Percentiles rank a stretch among this genome's conserved stretches.
These are phyloP conservation scores for Lophochroa leadbeateri DNA, from an alignment of 2,113 vertebrate species.

Conservation along the genomic window DNA sequence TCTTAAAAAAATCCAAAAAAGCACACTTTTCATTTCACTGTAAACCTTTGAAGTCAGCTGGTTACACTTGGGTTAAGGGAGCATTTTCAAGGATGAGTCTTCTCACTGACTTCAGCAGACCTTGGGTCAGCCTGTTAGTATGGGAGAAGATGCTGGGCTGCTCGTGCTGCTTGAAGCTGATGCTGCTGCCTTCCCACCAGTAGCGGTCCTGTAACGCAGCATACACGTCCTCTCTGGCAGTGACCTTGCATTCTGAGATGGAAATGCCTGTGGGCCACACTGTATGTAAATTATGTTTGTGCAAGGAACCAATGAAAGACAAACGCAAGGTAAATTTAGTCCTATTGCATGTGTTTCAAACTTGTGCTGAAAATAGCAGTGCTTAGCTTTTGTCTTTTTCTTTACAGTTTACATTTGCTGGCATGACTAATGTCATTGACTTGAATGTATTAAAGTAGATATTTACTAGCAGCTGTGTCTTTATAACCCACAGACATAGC, in stretches of 20 bases:
- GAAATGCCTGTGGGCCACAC: not conserved
- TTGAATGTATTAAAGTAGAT: not conserved
- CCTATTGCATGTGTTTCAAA: not conserved
- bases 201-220: fast-evolving
- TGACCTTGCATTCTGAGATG: not conserved
- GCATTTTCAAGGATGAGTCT: not conserved
- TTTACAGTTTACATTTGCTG: not conserved
- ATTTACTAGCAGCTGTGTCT: not conserved
- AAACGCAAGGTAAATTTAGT: not conserved
- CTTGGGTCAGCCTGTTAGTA: not conserved
- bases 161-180: not conserved
- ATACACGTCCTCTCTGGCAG: not conserved
- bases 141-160: fast-evolving
- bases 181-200: not conserved
- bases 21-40: not conserved
- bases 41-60: not conserved
- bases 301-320: not conserved
- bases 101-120: not conserved
- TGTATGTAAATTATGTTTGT: not conserved
- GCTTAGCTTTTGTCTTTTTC: not conserved
- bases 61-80: not conserved
- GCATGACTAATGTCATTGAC: not conserved
- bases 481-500: not conserved
- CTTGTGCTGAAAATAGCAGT: not conserved
- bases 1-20: not conserved